A percentile compares a stretch with the other conserved stretches of the same genome.
phyloP scores from a whole-genome alignment of 2,888 invertebrate species.

The Cephus nigrinus region DNA sequence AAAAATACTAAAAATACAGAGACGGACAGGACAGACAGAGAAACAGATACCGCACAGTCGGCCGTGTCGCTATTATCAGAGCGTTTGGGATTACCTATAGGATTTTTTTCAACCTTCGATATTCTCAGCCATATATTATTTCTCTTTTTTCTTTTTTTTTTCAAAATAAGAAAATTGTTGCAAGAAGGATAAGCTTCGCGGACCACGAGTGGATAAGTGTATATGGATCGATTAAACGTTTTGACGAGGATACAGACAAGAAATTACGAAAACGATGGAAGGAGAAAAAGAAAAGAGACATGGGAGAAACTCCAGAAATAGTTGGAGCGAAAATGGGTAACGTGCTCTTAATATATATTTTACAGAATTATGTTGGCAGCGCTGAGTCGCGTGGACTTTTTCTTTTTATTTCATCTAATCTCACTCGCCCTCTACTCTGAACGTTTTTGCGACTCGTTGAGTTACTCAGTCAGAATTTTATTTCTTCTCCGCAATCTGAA shows the following conservation, averaged over 20 bases:
- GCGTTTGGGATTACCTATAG: neutral
- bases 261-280: neutral
- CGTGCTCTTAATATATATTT: neutral
- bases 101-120: neutral
- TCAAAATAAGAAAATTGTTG: neutral
- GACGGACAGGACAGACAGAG: neutral
- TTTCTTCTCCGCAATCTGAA: neutral
- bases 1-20: neutral
- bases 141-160: neutral
- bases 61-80: neutral
- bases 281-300: neutral
- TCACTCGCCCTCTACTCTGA: neutral
- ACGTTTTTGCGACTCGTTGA: neutral
- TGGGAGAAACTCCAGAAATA: neutral
- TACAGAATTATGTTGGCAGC: neutral
- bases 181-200: neutral
- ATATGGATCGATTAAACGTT: neutral
- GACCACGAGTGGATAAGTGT: neutral
- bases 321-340: neutral
- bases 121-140: neutral
- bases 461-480: neutral
- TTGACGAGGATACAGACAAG: neutral
- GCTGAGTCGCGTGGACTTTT: neutral
- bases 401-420: neutral
- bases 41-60: neutral